phyloP scores from a whole-genome alignment of 2,888 invertebrate species.

The Cheilosia scutellata region DNA sequence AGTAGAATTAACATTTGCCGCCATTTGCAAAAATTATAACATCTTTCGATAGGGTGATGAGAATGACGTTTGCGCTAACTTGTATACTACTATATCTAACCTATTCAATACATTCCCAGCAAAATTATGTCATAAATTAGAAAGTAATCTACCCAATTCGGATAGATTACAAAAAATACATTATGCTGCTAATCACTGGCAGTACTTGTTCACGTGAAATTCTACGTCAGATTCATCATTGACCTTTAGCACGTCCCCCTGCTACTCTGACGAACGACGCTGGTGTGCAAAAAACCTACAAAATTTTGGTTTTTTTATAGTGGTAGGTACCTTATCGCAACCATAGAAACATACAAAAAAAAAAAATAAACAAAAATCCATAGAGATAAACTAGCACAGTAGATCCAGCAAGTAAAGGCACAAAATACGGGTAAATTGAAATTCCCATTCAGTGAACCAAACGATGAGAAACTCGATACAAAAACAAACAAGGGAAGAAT shows the following conservation, averaged over 20 bases:
- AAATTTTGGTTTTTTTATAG: background rate
- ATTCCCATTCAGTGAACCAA: conserved; percentile 22
- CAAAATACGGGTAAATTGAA: background rate
- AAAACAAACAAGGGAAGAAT: conserved; percentile 50
- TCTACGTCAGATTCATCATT: conserved; percentile 44
- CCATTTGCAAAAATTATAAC: no score
- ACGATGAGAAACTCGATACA: conserved; percentile 43
- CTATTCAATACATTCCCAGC: background rate
- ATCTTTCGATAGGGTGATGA: no score
- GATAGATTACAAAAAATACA: conserved; percentile 3
- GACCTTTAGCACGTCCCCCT: conserved; percentile 37
- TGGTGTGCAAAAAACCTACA: background rate
- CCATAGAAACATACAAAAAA: conserved; percentile 14
- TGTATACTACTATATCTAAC: no score
- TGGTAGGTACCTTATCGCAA: conserved; percentile 1
- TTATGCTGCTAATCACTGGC: conserved; percentile 18
- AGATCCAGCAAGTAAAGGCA: conserved; percentile 39
- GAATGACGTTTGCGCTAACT: no score
- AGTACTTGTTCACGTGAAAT: conserved; percentile 54
- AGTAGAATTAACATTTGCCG: no score
- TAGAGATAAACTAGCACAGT: conserved; percentile 29
- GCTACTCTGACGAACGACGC: background rate
- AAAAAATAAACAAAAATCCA: background rate
- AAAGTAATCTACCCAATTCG: conserved; percentile 4
- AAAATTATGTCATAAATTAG: background rate